These are phyloP conservation scores for Acanthoscelides obtectus DNA, from an alignment of 2,888 invertebrate species.

Conservation along the genomic window DNA sequence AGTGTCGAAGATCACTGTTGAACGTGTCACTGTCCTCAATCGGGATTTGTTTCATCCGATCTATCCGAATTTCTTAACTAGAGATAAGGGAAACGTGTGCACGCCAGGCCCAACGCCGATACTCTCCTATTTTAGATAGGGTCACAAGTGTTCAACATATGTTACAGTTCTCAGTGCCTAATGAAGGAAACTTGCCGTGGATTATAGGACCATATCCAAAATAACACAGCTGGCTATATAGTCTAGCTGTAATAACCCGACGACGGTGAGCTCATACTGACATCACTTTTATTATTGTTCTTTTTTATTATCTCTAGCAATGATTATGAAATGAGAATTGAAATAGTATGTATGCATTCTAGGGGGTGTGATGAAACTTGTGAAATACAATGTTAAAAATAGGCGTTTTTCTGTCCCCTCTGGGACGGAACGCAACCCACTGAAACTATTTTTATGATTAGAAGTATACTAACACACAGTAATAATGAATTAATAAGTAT, in stretches of 20 bases:
- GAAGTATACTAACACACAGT: too few species aligned
- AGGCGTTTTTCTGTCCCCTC: too few species aligned
- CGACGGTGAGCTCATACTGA: background rate
- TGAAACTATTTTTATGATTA: too few species aligned
- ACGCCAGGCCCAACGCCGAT: slow-evolving; percentile 1
- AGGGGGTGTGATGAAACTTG: too few species aligned
- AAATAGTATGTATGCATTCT: too few species aligned
- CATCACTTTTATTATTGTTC: background rate
- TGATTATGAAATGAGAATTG: too few species aligned
- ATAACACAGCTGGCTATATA: background rate
- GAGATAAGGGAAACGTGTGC: slow-evolving; percentile 12
- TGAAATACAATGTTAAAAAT: too few species aligned
- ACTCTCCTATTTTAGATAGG: background rate
- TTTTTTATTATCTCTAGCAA: too few species aligned
- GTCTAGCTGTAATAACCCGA: background rate
- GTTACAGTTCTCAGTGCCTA: slow-evolving; percentile 21
- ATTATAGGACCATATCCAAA: background rate
- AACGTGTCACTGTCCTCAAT: slow-evolving; percentile 35
- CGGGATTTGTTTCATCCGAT: slow-evolving; percentile 21
- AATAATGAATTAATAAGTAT: too few species aligned
- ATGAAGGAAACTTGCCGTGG: slow-evolving; percentile 11
- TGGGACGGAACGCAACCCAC: too few species aligned
- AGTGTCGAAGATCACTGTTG: slow-evolving; percentile 35
- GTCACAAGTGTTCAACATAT: slow-evolving; percentile 30
- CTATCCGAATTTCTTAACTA: slow-evolving; percentile 17